Conservation (phyloP, 2,888 invertebrate genomes). For the Furcula furcula region DNA sequence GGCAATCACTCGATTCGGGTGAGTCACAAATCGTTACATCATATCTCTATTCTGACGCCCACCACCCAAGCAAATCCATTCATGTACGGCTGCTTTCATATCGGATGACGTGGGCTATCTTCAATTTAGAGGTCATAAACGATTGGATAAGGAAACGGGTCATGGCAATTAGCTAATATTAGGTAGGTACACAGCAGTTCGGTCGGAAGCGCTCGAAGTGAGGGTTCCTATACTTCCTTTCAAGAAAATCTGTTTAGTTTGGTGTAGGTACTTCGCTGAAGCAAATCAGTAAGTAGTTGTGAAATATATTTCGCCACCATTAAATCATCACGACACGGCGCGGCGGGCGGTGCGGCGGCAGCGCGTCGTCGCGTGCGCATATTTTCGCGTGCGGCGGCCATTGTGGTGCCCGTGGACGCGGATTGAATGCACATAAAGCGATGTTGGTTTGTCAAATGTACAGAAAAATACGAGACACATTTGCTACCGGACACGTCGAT, state of each 20-base stretch:
- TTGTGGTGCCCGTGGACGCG: constrained; percentile 58
- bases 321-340: constrained; percentile 31
- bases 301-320: constrained; percentile 32
- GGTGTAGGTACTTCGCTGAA: too few species aligned
- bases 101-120: constrained; percentile 15
- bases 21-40: constrained; percentile 30
- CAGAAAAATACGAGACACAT: constrained; percentile 9
- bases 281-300: too few species aligned
- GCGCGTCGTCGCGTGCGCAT: constrained; percentile 57
- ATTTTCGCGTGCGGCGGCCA: constrained; percentile 65
- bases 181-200: too few species aligned
- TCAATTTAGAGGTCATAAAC: not conserved
- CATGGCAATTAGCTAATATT: not conserved
- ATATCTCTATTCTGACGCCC: constrained; percentile 26
- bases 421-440: constrained; percentile 47
- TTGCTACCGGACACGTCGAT: constrained; percentile 3
- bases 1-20: constrained; percentile 31
- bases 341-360: too few species aligned
- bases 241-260: too few species aligned
- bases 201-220: too few species aligned
- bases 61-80: too few species aligned
- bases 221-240: too few species aligned
- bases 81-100: constrained; percentile 18
- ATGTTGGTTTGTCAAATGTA: constrained; percentile 17
- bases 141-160: not conserved